Evolutionary conservation across 2,888 invertebrate genomes (phyloP).

Genomic region (Apotomis betuletana): DNA sequence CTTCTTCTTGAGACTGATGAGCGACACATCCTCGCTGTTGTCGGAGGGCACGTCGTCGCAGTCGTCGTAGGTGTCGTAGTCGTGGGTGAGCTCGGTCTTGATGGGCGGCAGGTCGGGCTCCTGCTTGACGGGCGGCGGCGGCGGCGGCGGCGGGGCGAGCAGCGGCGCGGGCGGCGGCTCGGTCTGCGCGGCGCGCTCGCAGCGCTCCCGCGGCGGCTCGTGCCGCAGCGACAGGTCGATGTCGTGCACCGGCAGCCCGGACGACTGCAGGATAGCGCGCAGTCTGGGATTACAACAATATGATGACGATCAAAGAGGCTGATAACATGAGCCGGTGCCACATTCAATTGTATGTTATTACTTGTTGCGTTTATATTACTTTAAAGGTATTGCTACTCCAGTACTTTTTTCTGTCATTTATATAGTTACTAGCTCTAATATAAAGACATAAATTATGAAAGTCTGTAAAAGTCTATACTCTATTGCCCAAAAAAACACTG

Average conservation of each 20-base stretch:
- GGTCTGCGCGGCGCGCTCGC: slow-evolving; percentile 66
- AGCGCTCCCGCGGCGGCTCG: slow-evolving; percentile 43
- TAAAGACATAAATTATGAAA: no score
- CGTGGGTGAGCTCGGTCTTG: slow-evolving; percentile 58
- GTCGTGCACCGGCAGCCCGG: slow-evolving; percentile 50
- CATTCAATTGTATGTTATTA: no score
- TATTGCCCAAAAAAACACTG: no score
- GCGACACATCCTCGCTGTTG: slow-evolving; percentile 65
- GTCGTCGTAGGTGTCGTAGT: slow-evolving; percentile 50
- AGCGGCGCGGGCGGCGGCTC: slow-evolving; percentile 44
- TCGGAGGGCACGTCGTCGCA: slow-evolving; percentile 57
- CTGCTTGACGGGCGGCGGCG: slow-evolving; percentile 55
- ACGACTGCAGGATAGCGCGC: slow-evolving; percentile 47
- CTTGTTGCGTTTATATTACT: no score
- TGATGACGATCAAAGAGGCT: no score
- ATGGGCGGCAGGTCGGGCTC: slow-evolving; percentile 58
- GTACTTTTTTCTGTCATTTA: no score
- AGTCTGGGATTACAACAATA: slow-evolving; percentile 22
- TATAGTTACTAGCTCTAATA: no score
- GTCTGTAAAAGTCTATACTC: no score
- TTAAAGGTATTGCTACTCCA: no score
- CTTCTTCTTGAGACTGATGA: slow-evolving; percentile 63
- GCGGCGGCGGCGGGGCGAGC: not conserved
- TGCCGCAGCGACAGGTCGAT: slow-evolving; percentile 62
- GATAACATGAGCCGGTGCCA: no score